These are phyloP conservation scores for Schrankia costaestrigalis DNA, from an alignment of 2,888 invertebrate genomes.

Conservation along the genomic window DNA sequence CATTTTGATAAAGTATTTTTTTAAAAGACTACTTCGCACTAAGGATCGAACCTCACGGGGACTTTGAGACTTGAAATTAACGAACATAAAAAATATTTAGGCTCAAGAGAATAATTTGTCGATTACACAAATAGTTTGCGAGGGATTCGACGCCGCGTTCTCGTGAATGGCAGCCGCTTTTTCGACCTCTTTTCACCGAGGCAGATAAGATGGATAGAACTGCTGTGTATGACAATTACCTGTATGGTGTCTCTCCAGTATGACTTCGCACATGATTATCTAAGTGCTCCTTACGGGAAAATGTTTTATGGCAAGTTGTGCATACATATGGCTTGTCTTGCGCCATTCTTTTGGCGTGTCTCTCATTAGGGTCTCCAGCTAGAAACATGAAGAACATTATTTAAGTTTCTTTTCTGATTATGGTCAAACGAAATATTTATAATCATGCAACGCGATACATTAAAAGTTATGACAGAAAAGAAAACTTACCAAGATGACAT, in stretches of 20 bases:
- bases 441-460: too few relatives aligned
- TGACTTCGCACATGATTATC: slow-evolving; percentile 92
- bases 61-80: too few relatives aligned
- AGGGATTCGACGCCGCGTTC: too few relatives aligned
- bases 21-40: too few relatives aligned
- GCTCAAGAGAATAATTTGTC: too few relatives aligned
- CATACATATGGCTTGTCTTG: slow-evolving; percentile 93
- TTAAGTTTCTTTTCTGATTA: not conserved
- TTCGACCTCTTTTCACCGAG: too few relatives aligned
- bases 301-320: slow-evolving; percentile 91
- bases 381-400: slow-evolving; percentile 3
- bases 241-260: slow-evolving; percentile 91
- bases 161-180: too few relatives aligned
- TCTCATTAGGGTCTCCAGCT: slow-evolving; percentile 80
- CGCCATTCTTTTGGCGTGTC: slow-evolving; percentile 90
- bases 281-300: slow-evolving; percentile 92
- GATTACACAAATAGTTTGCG: too few relatives aligned
- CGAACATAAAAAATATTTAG: too few relatives aligned
- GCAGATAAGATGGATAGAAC: too few relatives aligned
- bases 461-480: not conserved
- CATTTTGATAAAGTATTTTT: too few relatives aligned
- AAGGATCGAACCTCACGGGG: too few relatives aligned
- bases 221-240: slow-evolving; percentile 45
- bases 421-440: not conserved
- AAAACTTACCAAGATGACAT: slow-evolving; percentile 87